A percentile compares a stretch with the other conserved stretches of the same genome.
Evolutionary conservation across 2,113 vertebrate genomes (phyloP).

Genomic region (Psephotus haematonotus): DNA sequence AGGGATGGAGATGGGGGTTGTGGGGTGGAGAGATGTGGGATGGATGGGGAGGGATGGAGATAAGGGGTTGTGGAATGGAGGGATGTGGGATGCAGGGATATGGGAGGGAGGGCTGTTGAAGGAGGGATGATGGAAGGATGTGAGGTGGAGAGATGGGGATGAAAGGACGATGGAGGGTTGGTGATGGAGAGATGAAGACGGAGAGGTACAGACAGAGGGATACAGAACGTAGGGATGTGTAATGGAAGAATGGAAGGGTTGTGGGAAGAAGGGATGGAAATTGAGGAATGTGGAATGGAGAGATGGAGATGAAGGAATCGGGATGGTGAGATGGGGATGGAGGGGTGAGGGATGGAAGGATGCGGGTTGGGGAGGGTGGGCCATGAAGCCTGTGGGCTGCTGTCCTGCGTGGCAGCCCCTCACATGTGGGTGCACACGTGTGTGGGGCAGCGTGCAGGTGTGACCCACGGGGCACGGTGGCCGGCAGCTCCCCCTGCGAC

Average conservation of each 20-base stretch:
- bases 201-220: background rate
- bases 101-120: background rate
- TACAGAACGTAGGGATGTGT: background rate
- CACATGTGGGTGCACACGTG: background rate
- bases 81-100: background rate
- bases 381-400: background rate
- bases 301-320: background rate
- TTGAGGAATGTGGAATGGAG: background rate
- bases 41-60: background rate
- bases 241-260: background rate
- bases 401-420: background rate
- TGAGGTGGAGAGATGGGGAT: background rate
- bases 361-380: background rate
- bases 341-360: background rate
- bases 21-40: background rate
- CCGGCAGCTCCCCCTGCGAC: constrained; percentile 78
- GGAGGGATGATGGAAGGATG: background rate
- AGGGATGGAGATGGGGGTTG: background rate
- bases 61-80: background rate
- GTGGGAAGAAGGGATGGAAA: background rate
- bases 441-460: constrained; percentile 80
- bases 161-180: background rate
- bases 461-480: constrained; percentile 78
- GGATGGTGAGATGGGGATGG: background rate
- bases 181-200: background rate